A percentile compares a stretch with the other conserved stretches of the same genome.
These are phyloP conservation scores for Alectoris magna DNA, from an alignment of 2,797 vertebrate genomes.

Conservation along the genomic window DNA sequence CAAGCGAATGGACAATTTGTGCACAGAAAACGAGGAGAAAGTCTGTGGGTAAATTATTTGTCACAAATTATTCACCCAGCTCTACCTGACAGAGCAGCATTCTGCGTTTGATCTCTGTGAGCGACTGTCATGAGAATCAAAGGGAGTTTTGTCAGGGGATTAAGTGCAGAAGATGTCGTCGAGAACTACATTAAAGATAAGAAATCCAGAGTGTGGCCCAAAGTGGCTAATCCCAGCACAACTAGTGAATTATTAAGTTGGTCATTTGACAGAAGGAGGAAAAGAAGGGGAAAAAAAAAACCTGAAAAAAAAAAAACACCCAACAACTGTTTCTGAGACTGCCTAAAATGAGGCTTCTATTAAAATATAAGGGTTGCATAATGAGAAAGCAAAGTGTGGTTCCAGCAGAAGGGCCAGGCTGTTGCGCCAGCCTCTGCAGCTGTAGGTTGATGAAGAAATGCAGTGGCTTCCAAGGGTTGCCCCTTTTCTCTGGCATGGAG, in stretches of 20 bases:
- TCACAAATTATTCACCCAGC: constrained; percentile 59
- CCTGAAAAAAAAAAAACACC: not conserved
- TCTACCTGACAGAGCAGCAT: constrained; percentile 71
- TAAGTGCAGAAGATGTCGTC: constrained; percentile 71
- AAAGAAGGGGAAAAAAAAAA: not conserved
- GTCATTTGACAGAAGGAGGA: constrained; percentile 69
- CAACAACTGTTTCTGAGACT: constrained; percentile 20
- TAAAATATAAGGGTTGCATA: constrained; percentile 55
- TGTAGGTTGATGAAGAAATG: not conserved
- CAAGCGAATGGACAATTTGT: not conserved
- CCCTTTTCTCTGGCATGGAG: not conserved
- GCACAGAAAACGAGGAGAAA: constrained; percentile 44
- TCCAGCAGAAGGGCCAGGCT: not conserved
- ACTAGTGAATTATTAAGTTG: constrained; percentile 73
- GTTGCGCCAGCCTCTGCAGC: not conserved
- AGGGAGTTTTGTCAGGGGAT: constrained; percentile 75
- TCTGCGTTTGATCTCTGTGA: constrained; percentile 66
- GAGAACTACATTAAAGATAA: constrained; percentile 73
- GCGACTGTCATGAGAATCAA: constrained; percentile 69
- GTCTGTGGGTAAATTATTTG: constrained; percentile 69
- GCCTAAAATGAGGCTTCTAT: constrained; percentile 55
- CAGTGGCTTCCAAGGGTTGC: not conserved
- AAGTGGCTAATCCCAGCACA: constrained; percentile 73
- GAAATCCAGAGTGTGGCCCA: constrained; percentile 73
- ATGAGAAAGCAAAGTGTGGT: not conserved